These are phyloP conservation scores for Cinclus cinclus DNA, from an alignment of 2,113 vertebrate species.

Conservation along the genomic window DNA sequence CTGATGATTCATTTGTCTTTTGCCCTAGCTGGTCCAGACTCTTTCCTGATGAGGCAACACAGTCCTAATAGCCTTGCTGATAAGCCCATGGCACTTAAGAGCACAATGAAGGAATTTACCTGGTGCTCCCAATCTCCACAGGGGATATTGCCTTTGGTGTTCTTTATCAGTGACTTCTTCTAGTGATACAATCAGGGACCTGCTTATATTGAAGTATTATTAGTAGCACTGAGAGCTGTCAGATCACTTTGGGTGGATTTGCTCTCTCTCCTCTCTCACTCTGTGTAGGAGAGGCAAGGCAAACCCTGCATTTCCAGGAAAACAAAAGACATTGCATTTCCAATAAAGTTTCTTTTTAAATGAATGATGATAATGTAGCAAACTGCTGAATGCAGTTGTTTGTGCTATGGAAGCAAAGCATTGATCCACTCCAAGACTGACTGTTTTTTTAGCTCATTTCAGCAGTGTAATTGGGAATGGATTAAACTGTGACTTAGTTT, in stretches of 20 bases:
- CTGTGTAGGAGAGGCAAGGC: background rate
- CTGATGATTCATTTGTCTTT: background rate
- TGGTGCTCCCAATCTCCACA: constrained; percentile 12
- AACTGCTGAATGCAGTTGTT: background rate
- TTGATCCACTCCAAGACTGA: background rate
- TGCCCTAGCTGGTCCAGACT: background rate
- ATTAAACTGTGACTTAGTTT: background rate
- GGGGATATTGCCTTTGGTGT: constrained; percentile 28
- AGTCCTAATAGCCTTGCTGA: background rate
- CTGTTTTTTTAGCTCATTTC: background rate
- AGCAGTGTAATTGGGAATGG: background rate
- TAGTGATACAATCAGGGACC: constrained; percentile 31
- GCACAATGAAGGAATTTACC: background rate
- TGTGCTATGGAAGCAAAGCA: constrained; percentile 2
- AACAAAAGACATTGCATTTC: background rate
- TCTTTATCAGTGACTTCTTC: constrained; percentile 46
- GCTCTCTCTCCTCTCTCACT: background rate
- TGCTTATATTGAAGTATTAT: constrained; percentile 7
- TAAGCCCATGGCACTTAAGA: background rate
- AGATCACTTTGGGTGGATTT: background rate
- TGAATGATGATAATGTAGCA: constrained; percentile 8
- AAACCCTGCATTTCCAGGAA: constrained; percentile 12
- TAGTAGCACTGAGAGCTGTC: constrained; percentile 16
- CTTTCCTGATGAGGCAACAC: background rate
- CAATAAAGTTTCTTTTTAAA: background rate